Evolutionary conservation across 2,797 vertebrate species (phyloP).

Genomic region (Xenentodon cancila): DNA sequence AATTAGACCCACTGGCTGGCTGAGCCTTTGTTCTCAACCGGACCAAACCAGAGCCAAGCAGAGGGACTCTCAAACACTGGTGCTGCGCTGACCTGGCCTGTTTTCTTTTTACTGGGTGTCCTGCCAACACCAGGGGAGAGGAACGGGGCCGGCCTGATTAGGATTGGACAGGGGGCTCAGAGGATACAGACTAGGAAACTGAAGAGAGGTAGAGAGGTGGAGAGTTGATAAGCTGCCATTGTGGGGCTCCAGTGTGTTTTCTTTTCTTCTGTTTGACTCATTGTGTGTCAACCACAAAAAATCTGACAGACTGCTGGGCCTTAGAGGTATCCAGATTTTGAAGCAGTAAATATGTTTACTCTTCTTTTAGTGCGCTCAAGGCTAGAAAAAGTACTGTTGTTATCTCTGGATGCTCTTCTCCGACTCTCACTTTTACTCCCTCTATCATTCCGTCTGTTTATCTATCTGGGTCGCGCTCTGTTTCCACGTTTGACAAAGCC

Average conservation of each 20-base stretch:
- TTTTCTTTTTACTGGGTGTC: slow-evolving; percentile 69
- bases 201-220: slow-evolving; percentile 23
- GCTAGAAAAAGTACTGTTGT: slow-evolving; percentile 37
- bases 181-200: slow-evolving; percentile 46
- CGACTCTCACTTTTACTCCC: slow-evolving; percentile 15
- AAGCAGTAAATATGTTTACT: slow-evolving; percentile 51
- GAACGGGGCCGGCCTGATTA: slow-evolving; percentile 44
- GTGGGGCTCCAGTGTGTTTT: slow-evolving; percentile 61
- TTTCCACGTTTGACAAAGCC: slow-evolving; percentile 62
- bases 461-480: slow-evolving; percentile 24
- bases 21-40: slow-evolving; percentile 69
- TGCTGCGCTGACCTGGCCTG: slow-evolving; percentile 58
- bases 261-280: not conserved
- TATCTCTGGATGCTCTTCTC: slow-evolving; percentile 4
- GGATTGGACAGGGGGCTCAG: slow-evolving; percentile 43
- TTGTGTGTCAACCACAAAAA: slow-evolving; percentile 31
- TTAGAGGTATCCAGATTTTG: slow-evolving; percentile 66
- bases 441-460: not conserved
- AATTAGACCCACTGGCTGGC: slow-evolving; percentile 74
- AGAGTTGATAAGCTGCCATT: slow-evolving; percentile 64
- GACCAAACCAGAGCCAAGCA: slow-evolving; percentile 75
- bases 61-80: slow-evolving; percentile 56
- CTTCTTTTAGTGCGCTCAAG: slow-evolving; percentile 42
- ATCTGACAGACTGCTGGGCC: slow-evolving; percentile 55
- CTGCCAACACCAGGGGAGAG: slow-evolving; percentile 70